Base-by-base conservation (phyloP, 2,888 invertebrate genomes). In the Heteromurus nitidus region DNA sequence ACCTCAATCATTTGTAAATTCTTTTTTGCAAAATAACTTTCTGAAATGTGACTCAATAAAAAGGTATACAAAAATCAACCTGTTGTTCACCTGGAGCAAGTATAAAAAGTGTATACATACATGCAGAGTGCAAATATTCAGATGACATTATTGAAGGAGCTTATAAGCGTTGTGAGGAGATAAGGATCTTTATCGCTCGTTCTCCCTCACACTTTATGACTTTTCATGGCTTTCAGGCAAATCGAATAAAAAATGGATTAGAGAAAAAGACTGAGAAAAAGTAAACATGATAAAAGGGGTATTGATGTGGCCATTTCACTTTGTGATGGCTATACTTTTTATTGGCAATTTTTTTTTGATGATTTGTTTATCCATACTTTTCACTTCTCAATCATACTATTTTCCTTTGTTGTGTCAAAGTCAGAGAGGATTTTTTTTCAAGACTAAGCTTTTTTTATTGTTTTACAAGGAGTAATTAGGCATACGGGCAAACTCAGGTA, bases 181-280 rank as follows among this genome's bases (percentile, higher is more conserved):
- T 75, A 75, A 47, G 16, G 26, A 75, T 75, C 74, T 75, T 75
- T 75, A 75, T 75, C 74, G 74, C 74, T 28, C 67, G 44, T 67
- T 65, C 47, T 67, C 42, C 20, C 50, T 44, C 28, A 24, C 64
- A 36, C 36, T 75, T 75, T 75, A 75, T 75, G 74, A 47, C 74
- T 75, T 64, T 67, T 65, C 74, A 68, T 30, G n/a, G 65, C 53
- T 55, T 53, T 53, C 55, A 65, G 74, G 36, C 53, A 55, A 74
- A 55, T 53, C 18, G 22, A 55, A 55, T 55, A 55, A 55, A 55
- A n/a, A n/a, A n/a, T n/a, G n/a, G 55, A 55, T 55, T 55, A 50
- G 50, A 20, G 26, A 24, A 55, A 55, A 26, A 26, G 11, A 7
- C 24, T 16, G 24, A 24, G 36, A 30, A 62, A 26, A 28, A 2